Conservation (phyloP, 2,113 vertebrate species). For the Mesembrinibis cayennensis region DNA sequence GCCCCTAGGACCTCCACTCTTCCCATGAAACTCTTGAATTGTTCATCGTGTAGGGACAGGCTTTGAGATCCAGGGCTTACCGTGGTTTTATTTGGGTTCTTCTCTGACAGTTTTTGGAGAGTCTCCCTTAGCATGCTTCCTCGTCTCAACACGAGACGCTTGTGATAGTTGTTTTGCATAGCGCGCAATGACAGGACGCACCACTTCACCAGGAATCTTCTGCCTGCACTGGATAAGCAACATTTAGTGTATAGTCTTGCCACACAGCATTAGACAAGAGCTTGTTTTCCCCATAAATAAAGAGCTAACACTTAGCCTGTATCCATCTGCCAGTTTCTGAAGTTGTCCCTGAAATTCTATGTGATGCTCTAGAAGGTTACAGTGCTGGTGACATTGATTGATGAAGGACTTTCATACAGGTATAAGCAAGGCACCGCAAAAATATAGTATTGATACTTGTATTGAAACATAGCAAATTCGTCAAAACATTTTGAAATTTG, state of each 20-base stretch:
- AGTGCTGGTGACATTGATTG: not conserved
- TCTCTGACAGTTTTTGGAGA: not conserved
- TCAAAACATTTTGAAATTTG: not conserved
- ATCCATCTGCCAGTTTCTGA: not conserved
- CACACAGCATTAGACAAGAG: not conserved
- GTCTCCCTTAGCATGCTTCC: no score
- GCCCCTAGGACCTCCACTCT: no score
- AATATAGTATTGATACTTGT: not conserved
- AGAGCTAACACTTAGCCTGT: not conserved
- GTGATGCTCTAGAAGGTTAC: not conserved
- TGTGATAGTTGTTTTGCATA: not conserved
- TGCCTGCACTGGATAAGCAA: rapidly evolving
- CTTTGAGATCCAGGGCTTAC: not conserved
- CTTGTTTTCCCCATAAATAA: not conserved
- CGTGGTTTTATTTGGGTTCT: not conserved
- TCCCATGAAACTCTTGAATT: not conserved
- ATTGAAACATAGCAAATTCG: not conserved
- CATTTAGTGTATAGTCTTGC: not conserved
- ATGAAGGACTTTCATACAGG: not conserved
- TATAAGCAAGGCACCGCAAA: not conserved
- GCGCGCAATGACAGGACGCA: not conserved
- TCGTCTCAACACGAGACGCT: not conserved
- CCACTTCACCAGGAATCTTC: not conserved
- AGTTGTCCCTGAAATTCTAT: not conserved
- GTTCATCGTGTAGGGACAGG: no score